A percentile compares a stretch with the other conserved stretches of the same genome.
These are phyloP conservation scores for Mastacembelus armatus DNA, from an alignment of 2,797 vertebrate genomes.

Conservation along the genomic window DNA sequence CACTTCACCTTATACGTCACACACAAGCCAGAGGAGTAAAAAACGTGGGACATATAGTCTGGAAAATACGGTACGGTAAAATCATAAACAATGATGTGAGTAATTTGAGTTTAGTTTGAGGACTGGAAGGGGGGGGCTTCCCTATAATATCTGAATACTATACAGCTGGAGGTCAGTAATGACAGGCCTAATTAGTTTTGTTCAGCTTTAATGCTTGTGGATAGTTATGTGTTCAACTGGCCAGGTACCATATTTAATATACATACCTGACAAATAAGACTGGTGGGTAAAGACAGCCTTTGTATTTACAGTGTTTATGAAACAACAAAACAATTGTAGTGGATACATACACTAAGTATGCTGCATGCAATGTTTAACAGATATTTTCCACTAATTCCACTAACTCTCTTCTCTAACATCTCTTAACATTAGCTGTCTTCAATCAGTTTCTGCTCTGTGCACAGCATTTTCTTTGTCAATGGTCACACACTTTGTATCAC, in stretches of 20 bases:
- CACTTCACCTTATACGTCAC: too few relatives aligned
- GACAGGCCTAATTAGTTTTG: not conserved
- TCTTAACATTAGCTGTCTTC: conserved; percentile 4
- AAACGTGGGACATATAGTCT: too few relatives aligned
- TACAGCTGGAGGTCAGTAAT: not conserved
- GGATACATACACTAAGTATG: not conserved
- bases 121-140: too few relatives aligned
- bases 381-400: too few relatives aligned
- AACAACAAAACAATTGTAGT: not conserved
- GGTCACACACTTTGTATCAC: conserved; percentile 10
- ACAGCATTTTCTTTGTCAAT: conserved; percentile 15
- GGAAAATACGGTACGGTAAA: too few relatives aligned
- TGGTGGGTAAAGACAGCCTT: not conserved
- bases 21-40: too few relatives aligned
- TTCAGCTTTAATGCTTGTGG: not conserved
- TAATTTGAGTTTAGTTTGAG: too few relatives aligned
- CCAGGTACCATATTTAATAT: not conserved
- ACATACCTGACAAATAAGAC: conserved; percentile 9
- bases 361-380: conserved; percentile 16
- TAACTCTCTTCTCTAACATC: too few relatives aligned
- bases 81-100: too few relatives aligned
- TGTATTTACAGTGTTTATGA: not conserved
- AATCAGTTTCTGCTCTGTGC: conserved; percentile 11
- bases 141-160: too few relatives aligned
- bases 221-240: not conserved